Evolutionary conservation across 1,140 invertebrate genomes (phyloP).

Genomic region (Drosophila funebris): DNA sequence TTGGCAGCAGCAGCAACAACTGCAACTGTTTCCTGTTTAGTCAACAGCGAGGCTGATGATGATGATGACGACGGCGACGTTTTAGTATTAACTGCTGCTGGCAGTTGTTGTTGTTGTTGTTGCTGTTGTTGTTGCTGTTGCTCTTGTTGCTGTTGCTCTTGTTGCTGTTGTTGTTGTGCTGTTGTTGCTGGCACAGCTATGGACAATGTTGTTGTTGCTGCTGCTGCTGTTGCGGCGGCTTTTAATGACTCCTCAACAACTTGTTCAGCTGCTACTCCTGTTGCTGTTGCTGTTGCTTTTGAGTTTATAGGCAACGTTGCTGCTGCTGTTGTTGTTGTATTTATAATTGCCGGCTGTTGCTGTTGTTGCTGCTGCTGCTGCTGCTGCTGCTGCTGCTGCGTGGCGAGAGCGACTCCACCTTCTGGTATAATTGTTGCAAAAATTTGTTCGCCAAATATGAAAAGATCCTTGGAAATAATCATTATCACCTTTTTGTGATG

Average conservation of each 20-base stretch:
- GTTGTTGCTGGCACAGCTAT: slow-evolving; percentile 27
- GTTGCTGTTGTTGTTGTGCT: slow-evolving; percentile 40
- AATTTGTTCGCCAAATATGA: slow-evolving; percentile 83
- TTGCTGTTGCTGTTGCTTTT: slow-evolving; percentile 7
- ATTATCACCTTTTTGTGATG: slow-evolving; percentile 80
- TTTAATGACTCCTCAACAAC: slow-evolving; percentile 76
- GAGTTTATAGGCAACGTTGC: slow-evolving; percentile 13
- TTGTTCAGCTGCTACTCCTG: slow-evolving; percentile 70
- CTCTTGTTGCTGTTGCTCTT: slow-evolving; percentile 33
- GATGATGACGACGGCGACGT: slow-evolving; percentile 21
- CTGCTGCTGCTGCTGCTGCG: slow-evolving; percentile 58
- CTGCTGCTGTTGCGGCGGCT: slow-evolving; percentile 49
- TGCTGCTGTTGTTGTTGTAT: slow-evolving; percentile 51
- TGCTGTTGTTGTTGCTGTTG: slow-evolving; percentile 58
- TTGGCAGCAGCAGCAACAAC: slow-evolving; percentile 44
- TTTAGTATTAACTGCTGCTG: slow-evolving; percentile 49
- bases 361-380: slow-evolving; percentile 54
- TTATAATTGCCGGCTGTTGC: slow-evolving; percentile 53
- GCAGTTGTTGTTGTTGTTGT: slow-evolving; percentile 32
- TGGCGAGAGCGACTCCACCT: slow-evolving; percentile 65
- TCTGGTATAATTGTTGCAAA: slow-evolving; percentile 83
- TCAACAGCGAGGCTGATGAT: slow-evolving; percentile 22
- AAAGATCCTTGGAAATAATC: slow-evolving; percentile 84
- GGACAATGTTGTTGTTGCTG: slow-evolving; percentile 36
- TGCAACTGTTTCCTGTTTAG: slow-evolving; percentile 82